phyloP scores from a whole-genome alignment of 2,888 invertebrate species.

The Scaptomyza polygonia region DNA sequence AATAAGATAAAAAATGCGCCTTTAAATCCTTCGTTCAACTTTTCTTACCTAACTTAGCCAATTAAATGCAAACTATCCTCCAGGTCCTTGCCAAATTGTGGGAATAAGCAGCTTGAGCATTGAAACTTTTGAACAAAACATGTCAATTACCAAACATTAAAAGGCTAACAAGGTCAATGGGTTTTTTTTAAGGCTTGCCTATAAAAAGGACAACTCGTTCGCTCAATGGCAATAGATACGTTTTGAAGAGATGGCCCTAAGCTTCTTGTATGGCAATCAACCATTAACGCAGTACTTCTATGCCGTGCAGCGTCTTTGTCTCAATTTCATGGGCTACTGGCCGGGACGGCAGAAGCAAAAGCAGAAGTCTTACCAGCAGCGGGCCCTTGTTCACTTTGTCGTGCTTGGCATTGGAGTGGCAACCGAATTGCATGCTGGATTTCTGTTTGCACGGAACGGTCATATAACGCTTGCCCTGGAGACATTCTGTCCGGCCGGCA shows the following conservation, averaged over 20 bases:
- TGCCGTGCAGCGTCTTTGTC: slow-evolving; percentile 65
- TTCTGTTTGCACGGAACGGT: slow-evolving; percentile 11
- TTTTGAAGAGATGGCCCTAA: slow-evolving; percentile 15
- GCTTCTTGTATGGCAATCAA: slow-evolving; percentile 54
- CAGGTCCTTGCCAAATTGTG: slow-evolving; percentile 14
- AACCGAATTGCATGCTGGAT: slow-evolving; percentile 74
- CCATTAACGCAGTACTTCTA: slow-evolving; percentile 64
- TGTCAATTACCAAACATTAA: slow-evolving; percentile 54
- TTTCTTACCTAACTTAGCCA: no score
- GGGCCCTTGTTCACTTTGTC: slow-evolving; percentile 54
- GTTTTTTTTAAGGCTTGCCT: not conserved
- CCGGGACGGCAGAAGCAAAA: slow-evolving; percentile 25
- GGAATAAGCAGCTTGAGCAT: slow-evolving; percentile 36
- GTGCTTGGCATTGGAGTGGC: slow-evolving; percentile 69
- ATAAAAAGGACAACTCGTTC: not conserved
- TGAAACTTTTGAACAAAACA: slow-evolving; percentile 49
- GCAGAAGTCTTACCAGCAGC: not conserved
- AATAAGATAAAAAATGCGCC: no score
- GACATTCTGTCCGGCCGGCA: slow-evolving; percentile 76
- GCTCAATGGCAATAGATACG: not conserved
- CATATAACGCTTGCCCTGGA: slow-evolving; percentile 64
- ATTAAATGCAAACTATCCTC: no score
- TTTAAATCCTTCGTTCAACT: no score
- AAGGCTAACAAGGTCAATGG: not conserved
- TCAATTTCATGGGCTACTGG: slow-evolving; percentile 73